A percentile compares a stretch with the other conserved stretches of the same genome.
Evolutionary conservation across 2,797 vertebrate species (phyloP).

Genomic region (Acanthurus lineatus): DNA sequence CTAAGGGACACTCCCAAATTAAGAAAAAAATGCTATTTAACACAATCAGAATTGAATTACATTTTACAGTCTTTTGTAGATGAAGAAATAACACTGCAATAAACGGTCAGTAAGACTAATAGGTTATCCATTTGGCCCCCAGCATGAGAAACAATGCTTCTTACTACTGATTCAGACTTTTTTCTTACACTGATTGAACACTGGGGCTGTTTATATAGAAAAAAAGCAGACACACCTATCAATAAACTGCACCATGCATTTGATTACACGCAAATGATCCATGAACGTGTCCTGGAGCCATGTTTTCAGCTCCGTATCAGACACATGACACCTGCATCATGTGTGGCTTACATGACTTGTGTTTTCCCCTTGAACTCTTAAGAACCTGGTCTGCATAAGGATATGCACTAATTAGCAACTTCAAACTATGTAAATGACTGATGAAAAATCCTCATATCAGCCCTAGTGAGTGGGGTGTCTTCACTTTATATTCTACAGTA

Average conservation of each 20-base stretch:
- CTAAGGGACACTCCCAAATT: neutral
- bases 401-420: conserved; percentile 12
- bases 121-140: neutral
- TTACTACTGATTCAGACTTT: conserved; percentile 6
- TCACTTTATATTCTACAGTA: neutral
- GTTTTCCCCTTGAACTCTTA: neutral
- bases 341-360: conserved; percentile 8
- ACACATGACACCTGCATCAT: conserved; percentile 21
- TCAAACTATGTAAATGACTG: neutral
- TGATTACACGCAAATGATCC: conserved; percentile 48
- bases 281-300: neutral
- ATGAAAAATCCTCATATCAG: neutral
- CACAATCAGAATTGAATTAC: neutral
- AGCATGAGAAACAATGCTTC: neutral
- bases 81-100: neutral
- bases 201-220: conserved; percentile 5
- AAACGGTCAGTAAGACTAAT: neutral
- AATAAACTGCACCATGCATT: conserved; percentile 29
- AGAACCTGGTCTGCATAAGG: conserved; percentile 12
- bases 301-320: conserved; percentile 15
- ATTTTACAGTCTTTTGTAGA: neutral
- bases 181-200: neutral
- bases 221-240: conserved; percentile 21
- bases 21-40: neutral
- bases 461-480: neutral